Conservation (phyloP, 2,888 invertebrate genomes). For the Adineta ricciae region DNA sequence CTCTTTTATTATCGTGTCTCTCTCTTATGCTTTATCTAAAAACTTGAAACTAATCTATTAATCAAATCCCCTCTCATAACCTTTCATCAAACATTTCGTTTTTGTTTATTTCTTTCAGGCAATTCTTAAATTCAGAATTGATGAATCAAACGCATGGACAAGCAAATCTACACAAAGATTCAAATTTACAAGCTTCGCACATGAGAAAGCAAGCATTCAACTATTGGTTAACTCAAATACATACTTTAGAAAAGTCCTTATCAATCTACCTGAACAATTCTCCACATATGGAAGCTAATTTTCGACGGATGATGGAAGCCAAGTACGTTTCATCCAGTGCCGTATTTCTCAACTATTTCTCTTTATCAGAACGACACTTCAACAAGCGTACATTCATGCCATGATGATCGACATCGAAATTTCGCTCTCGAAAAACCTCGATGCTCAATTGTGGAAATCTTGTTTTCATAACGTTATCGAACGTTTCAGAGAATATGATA, state of each 20-base stretch:
- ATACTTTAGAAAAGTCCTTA: neutral
- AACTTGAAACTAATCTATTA: neutral
- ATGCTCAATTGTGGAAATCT: slow-evolving; percentile 15
- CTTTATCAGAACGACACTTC: slow-evolving; percentile 1
- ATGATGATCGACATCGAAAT: slow-evolving; percentile 8
- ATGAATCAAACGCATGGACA: neutral
- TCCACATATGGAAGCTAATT: slow-evolving; percentile 13
- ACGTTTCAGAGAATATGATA: neutral
- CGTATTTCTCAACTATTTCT: too few species aligned
- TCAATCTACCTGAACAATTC: slow-evolving; percentile 14
- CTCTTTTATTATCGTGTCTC: neutral
- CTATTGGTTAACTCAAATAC: slow-evolving; percentile 20
- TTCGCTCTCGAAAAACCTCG: neutral
- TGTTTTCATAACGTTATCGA: slow-evolving; percentile 15
- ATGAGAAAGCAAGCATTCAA: neutral
- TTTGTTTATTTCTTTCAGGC: neutral
- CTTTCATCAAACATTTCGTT: neutral
- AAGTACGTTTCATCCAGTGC: too few species aligned
- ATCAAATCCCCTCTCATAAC: neutral
- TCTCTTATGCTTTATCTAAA: neutral
- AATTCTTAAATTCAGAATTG: neutral
- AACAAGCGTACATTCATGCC: slow-evolving; percentile 16
- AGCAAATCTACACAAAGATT: neutral
- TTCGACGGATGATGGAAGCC: slow-evolving; percentile 15
- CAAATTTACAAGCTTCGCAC: neutral